A percentile compares a stretch with the other conserved stretches of the same genome.
These are phyloP conservation scores for Panzeria rudis DNA, from an alignment of 2,888 invertebrate genomes.

Conservation along the genomic window DNA sequence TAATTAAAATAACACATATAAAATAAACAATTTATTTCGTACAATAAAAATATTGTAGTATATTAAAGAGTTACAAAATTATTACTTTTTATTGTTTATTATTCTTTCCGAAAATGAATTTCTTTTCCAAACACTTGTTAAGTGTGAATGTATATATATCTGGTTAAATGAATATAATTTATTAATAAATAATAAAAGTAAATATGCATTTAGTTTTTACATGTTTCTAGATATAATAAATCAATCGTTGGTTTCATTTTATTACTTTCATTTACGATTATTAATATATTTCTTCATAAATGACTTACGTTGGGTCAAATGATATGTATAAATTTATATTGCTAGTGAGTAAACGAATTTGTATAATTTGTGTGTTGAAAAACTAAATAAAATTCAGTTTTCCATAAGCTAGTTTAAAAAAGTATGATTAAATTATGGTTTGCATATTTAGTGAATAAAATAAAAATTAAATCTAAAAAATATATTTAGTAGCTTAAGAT, in stretches of 20 bases:
- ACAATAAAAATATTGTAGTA: too few relatives aligned
- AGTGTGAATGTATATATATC: too few relatives aligned
- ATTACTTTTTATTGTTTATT: too few relatives aligned
- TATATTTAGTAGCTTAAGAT: too few relatives aligned
- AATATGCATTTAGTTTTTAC: background rate
- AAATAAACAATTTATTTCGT: too few relatives aligned
- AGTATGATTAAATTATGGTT: too few relatives aligned
- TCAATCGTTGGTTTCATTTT: slow-evolving; percentile 50
- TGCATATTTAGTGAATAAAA: background rate
- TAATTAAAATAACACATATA: too few relatives aligned
- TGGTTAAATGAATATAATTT: background rate
- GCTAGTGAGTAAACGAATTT: slow-evolving; percentile 31
- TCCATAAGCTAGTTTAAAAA: background rate
- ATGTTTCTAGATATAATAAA: slow-evolving; percentile 39
- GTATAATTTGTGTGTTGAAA: too few relatives aligned
- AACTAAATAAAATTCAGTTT: background rate
- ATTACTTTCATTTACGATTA: slow-evolving; percentile 28
- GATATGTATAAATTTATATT: slow-evolving; percentile 66
- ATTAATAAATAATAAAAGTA: slow-evolving; percentile 5
- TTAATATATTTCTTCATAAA: slow-evolving; percentile 20
- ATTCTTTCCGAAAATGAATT: too few relatives aligned
- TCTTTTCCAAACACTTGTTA: too few relatives aligned
- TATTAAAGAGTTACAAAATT: too few relatives aligned
- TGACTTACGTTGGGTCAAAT: slow-evolving; percentile 69
- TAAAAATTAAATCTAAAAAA: background rate